phyloP scores from a whole-genome alignment of 2,113 vertebrate genomes.

The Anolis carolinensis region DNA sequence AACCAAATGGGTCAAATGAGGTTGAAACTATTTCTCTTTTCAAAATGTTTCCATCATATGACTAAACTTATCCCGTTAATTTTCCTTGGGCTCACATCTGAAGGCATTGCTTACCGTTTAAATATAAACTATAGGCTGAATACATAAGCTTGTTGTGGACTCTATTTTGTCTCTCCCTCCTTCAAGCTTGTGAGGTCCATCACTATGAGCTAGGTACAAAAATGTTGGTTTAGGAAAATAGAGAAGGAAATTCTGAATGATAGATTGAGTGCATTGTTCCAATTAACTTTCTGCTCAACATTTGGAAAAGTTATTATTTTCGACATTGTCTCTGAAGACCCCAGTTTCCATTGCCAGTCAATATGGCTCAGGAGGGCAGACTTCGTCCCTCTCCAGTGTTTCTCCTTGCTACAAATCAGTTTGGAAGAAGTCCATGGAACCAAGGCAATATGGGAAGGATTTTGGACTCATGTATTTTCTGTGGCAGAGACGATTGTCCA shows the following conservation, averaged over 20 bases:
- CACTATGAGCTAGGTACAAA: background rate
- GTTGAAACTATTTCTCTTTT: constrained; percentile 49
- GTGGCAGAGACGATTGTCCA: too few species aligned
- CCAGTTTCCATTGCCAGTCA: too few species aligned
- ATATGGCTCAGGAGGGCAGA: too few species aligned
- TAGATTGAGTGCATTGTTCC: background rate
- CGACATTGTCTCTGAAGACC: too few species aligned
- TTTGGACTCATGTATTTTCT: too few species aligned
- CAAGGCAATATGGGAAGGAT: too few species aligned
- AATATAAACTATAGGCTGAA: background rate
- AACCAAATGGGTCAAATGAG: constrained; percentile 52
- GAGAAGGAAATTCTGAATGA: background rate
- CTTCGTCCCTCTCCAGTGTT: background rate
- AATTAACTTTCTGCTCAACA: background rate
- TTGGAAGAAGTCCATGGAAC: too few species aligned
- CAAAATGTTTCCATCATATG: constrained; percentile 47
- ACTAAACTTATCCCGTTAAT: background rate
- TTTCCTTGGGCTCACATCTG: background rate
- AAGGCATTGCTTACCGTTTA: background rate
- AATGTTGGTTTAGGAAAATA: background rate
- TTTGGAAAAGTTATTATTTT: background rate
- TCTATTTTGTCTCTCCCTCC: background rate
- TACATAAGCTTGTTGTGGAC: background rate
- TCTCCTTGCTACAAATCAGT: background rate
- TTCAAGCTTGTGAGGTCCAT: background rate